Conservation (phyloP, 1,140 invertebrate genomes). For the Coenobita brevimanus region DNA sequence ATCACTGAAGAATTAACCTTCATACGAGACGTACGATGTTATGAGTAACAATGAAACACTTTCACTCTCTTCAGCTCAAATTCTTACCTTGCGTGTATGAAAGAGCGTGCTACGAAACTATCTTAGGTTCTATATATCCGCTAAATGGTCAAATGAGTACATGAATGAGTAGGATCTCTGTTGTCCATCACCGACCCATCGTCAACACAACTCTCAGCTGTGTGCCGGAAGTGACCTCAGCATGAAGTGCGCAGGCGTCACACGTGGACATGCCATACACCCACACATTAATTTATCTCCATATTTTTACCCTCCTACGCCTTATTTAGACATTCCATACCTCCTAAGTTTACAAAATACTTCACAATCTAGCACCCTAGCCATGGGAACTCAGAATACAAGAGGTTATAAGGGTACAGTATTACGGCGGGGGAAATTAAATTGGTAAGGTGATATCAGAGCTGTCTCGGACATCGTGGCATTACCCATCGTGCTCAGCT, state of each 20-base stretch:
- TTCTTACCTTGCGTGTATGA: background rate
- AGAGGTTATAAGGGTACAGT: background rate
- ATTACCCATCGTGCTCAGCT: conserved; percentile 35
- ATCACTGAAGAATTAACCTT: no score
- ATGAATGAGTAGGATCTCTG: background rate
- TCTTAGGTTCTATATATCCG: background rate
- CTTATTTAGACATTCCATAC: no score
- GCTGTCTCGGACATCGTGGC: conserved; percentile 13
- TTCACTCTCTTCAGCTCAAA: background rate
- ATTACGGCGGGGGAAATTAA: background rate
- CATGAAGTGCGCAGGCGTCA: background rate
- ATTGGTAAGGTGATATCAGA: background rate
- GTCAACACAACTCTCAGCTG: conserved; percentile 32
- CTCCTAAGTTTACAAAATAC: no score
- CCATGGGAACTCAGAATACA: no score
- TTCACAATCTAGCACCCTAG: no score
- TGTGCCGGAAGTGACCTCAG: conserved; percentile 23
- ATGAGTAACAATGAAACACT: no score
- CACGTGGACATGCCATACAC: background rate
- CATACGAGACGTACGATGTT: no score
- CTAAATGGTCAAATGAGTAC: background rate
- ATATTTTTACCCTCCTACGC: no score
- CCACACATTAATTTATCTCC: no score
- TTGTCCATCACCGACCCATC: conserved; percentile 14
- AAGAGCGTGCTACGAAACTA: background rate